These are phyloP conservation scores for Yponomeuta malinellus DNA, from an alignment of 2,888 invertebrate species.

Conservation along the genomic window DNA sequence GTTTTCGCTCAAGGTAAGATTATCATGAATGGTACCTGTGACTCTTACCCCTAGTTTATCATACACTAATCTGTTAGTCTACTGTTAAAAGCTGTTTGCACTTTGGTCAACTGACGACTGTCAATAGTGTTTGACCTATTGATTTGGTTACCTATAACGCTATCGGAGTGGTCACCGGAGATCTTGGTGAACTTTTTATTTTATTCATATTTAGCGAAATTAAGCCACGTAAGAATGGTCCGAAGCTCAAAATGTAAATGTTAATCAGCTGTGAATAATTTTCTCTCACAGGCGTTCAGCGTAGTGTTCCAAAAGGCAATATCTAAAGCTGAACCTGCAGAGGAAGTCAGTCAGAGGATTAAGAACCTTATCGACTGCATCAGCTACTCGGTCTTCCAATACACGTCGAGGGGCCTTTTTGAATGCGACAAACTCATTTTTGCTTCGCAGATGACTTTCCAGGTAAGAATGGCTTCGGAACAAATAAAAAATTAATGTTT, in stretches of 20 bases:
- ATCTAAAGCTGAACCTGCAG: conserved; percentile 88
- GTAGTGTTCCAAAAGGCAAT: conserved; percentile 99
- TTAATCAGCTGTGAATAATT: background rate
- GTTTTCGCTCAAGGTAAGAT: conserved; percentile 91
- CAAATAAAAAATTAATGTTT: too few relatives aligned
- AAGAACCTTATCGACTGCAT: conserved; percentile 95
- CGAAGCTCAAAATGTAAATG: background rate
- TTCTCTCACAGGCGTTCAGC: conserved; percentile 87
- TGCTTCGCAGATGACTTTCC: conserved; percentile 96
- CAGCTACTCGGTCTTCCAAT: conserved; percentile 95
- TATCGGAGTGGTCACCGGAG: too few relatives aligned
- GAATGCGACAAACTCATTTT: conserved; percentile 98
- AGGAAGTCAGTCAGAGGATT: conserved; percentile 86
- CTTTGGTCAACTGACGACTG: too few relatives aligned
- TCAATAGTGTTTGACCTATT: background rate
- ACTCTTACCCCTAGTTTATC: too few relatives aligned
- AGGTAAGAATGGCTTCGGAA: background rate
- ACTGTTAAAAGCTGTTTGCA: too few relatives aligned
- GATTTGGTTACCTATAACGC: background rate
- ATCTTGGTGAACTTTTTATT: too few relatives aligned
- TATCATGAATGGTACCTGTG: background rate
- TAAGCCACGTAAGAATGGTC: too few relatives aligned
- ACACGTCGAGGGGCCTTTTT: conserved; percentile 94
- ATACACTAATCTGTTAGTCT: too few relatives aligned
- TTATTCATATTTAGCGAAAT: too few relatives aligned